Base-by-base conservation (phyloP, 2,888 invertebrate genomes). In the Tryphoninae sp. region DNA sequence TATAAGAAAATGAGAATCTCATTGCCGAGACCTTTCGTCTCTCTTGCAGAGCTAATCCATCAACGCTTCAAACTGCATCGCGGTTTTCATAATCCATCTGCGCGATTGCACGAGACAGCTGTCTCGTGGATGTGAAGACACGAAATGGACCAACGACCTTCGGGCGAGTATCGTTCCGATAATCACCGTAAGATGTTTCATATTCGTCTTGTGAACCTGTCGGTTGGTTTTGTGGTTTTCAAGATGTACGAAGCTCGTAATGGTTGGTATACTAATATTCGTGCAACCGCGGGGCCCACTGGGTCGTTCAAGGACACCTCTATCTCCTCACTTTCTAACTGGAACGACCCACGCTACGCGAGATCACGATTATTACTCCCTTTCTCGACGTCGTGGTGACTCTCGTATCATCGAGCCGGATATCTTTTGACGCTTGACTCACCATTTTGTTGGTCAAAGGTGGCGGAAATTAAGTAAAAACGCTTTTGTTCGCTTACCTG, bases 21-120 rank as follows among this genome's bases (percentile, higher is more conserved):
- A 71, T 71, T 76, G 62, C 42, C 23, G 68, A 65, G 51, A 33
- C 40, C 59, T 62, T 40, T 64, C 13, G 11, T 62, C 53, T 61
- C 58, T 61, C 40, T 73, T 26, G 42, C 49, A 13, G 7, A 23
- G 49, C 51, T 65, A 75, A 75, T 72, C 40, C 71, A 78, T 78
- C 72, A 79, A 75, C 40, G 68, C 59, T 77, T 79, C 19, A 58
- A 55, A 55, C 64, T 79, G 23, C 68, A 69, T 86, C 87, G 89
- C 86, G 88, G 88, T 89, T 90, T 88, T 88, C 87, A 88, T 84
- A 83, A 88, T 88, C 86, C 81, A 88, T 87, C 87, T 86, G 83
- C 83, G 61, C 73, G 81, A 83, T 84, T 45, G 2, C 26, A 69
- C 42, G 67, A 62, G 53, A 65, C 9, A 62, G 33, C 16, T 33